Evolutionary conservation across 2,888 invertebrate species (phyloP).

Genomic region (Heliconius ismenius): DNA sequence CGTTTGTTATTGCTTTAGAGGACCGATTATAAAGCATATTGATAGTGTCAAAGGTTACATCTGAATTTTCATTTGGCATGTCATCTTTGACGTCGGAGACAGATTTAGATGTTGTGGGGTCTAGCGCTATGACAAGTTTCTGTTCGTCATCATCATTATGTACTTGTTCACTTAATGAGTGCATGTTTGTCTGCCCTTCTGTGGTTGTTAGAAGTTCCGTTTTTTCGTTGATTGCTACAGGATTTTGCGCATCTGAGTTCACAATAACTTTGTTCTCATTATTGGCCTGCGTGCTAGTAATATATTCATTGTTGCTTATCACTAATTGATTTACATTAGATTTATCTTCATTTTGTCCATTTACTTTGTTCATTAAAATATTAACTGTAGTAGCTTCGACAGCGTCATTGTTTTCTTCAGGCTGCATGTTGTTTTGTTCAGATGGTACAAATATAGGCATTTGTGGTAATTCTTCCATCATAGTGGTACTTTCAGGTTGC

Average conservation of each 20-base stretch:
- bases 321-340: constrained; percentile 12
- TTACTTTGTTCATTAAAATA: constrained; percentile 32
- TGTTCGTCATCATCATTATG: constrained; percentile 51
- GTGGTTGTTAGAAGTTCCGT: constrained; percentile 45
- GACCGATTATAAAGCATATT: constrained; percentile 67
- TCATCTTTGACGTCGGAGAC: constrained; percentile 36
- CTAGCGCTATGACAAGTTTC: constrained; percentile 54
- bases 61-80: constrained; percentile 52
- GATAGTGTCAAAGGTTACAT: constrained; percentile 68
- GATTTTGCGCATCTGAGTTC: constrained; percentile 16
- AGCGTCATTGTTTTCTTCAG: constrained; percentile 13
- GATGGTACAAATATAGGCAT: constrained; percentile 17
- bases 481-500: constrained; percentile 23
- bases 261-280: constrained; percentile 16
- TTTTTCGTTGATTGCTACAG: constrained; percentile 16
- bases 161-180: constrained; percentile 53
- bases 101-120: constrained; percentile 45
- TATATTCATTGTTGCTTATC: constrained; percentile 6
- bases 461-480: constrained; percentile 23
- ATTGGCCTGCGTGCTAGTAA: constrained; percentile 24
- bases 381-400: constrained; percentile 37
- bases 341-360: constrained; percentile 24
- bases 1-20: constrained; percentile 63
- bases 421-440: constrained; percentile 2
- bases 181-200: constrained; percentile 49